phyloP scores from a whole-genome alignment of 2,888 invertebrate genomes.

The Teleiodes luculella region DNA sequence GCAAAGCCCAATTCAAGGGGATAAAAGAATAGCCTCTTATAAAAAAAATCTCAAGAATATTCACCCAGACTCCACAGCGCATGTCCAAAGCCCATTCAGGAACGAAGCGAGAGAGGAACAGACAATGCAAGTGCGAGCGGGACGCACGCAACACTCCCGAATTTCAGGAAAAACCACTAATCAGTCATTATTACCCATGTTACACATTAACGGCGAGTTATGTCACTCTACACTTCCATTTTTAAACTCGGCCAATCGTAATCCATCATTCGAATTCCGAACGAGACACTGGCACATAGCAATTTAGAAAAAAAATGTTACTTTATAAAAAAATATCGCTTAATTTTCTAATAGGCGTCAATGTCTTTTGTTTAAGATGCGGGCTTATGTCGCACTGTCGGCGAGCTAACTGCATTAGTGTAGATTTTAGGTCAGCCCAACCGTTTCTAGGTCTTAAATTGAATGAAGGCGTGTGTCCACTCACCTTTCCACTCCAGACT shows the following conservation, averaged over 20 bases:
- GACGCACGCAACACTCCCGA: conserved; percentile 39
- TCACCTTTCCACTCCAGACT: conserved; percentile 25
- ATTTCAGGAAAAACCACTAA: conserved; percentile 52
- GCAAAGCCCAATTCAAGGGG: not conserved
- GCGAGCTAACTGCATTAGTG: conserved; percentile 56
- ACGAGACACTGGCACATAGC: not conserved
- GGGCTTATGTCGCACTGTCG: not conserved
- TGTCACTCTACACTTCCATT: conserved; percentile 24
- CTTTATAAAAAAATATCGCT: not conserved
- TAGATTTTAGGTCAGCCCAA: conserved; percentile 58
- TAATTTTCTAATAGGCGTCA: not conserved
- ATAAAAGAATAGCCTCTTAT: not conserved
- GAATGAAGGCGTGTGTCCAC: conserved; percentile 29
- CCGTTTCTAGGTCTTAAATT: conserved; percentile 35
- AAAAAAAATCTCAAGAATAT: conserved; percentile 4
- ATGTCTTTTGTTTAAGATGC: not conserved
- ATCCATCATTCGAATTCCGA: not conserved
- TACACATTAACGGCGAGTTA: conserved; percentile 41
- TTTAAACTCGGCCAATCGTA: conserved; percentile 22
- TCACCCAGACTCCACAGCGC: conserved; percentile 46
- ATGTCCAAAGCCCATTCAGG: conserved; percentile 65
- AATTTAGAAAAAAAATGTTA: conserved; percentile 3
- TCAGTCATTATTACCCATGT: conserved; percentile 25
- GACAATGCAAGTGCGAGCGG: conserved; percentile 33
- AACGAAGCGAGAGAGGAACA: conserved; percentile 47